Percentiles rank a stretch among this genome's conserved stretches.
Evolutionary conservation across 2,888 invertebrate species (phyloP).

Genomic region (Sphaerophoria taeniata): DNA sequence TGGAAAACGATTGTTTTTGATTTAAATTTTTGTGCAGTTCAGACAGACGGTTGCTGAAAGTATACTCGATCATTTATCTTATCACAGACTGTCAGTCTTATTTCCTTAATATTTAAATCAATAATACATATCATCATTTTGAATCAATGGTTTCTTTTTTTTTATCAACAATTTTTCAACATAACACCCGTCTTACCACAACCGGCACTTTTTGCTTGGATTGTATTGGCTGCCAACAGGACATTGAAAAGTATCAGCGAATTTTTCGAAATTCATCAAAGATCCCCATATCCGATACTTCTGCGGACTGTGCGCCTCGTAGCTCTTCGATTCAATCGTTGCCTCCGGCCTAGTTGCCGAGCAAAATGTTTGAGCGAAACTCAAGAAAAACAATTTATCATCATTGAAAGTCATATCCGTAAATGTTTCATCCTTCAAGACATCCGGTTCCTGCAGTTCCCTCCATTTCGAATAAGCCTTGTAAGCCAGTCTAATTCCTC

Average conservation of each 20-base stretch:
- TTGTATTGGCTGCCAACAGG: constrained; percentile 55
- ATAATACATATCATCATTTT: too few relatives aligned
- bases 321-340: constrained; percentile 45
- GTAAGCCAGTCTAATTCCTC: constrained; percentile 74
- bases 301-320: constrained; percentile 69
- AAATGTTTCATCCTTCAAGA: constrained; percentile 45
- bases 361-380: constrained; percentile 75
- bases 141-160: too few relatives aligned
- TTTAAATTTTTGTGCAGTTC: too few relatives aligned
- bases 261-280: constrained; percentile 71
- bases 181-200: constrained; percentile 46
- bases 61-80: too few relatives aligned
- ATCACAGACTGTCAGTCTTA: too few relatives aligned
- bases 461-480: constrained; percentile 73
- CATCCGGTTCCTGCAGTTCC: constrained; percentile 19
- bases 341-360: constrained; percentile 66
- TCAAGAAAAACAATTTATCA: constrained; percentile 75
- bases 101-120: too few relatives aligned
- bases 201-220: constrained; percentile 48
- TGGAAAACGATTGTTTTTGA: too few relatives aligned
- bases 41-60: too few relatives aligned
- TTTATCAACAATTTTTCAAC: too few relatives aligned
- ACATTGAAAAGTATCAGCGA: constrained; percentile 69
- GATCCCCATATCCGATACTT: constrained; percentile 71
- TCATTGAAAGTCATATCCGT: constrained; percentile 61